These are phyloP conservation scores for Rhopalosiphum padi DNA, from an alignment of 1,140 invertebrate genomes.

Conservation along the genomic window DNA sequence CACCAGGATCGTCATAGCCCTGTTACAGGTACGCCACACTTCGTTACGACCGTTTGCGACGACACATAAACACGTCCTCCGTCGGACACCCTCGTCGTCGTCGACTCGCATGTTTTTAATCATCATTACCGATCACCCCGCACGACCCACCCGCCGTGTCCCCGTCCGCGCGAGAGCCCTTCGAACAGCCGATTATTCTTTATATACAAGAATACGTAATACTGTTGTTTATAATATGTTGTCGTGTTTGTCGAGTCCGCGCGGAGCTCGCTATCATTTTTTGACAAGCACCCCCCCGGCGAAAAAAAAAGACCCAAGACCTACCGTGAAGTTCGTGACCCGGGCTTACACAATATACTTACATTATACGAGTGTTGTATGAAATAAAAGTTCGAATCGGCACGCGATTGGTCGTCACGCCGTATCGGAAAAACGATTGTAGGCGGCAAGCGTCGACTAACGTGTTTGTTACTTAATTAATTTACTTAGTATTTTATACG, in stretches of 20 bases:
- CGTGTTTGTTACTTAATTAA: too few relatives aligned
- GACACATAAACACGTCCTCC: background rate
- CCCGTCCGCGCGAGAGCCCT: background rate
- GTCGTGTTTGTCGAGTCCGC: background rate
- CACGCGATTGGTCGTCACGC: background rate
- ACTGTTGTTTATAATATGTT: too few relatives aligned
- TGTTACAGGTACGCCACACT: constrained; percentile 77
- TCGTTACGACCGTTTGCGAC: background rate
- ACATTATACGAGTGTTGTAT: too few relatives aligned
- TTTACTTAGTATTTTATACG: background rate
- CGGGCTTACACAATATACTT: background rate
- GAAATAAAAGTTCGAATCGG: background rate
- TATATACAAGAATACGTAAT: too few relatives aligned
- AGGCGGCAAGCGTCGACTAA: background rate
- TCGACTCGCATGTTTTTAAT: background rate
- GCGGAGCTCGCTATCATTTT: background rate
- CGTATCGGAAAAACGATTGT: background rate
- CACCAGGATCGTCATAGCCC: constrained; percentile 85
- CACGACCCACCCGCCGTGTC: background rate
- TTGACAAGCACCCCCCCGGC: background rate
- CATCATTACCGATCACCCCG: background rate
- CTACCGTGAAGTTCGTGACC: background rate
- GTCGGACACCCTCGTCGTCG: background rate
- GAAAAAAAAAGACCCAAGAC: background rate
- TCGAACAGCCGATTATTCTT: background rate